Base-by-base conservation (phyloP, 2,888 invertebrate genomes). In the Baccha elongata region DNA sequence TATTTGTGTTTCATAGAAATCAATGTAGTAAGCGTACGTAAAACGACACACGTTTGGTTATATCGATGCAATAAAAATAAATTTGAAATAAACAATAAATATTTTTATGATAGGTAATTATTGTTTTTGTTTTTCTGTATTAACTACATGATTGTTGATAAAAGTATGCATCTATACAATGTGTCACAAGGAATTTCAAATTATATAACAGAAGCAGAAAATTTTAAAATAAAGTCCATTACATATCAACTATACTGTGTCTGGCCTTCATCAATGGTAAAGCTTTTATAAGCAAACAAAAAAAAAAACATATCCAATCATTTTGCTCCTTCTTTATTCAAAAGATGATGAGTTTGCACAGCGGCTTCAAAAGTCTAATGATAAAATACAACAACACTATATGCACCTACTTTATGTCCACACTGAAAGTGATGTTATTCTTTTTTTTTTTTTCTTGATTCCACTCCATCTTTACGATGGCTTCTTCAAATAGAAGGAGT, bases 271-370 rank as follows among this genome's bases (percentile, higher is more conserved):
- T 40, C 35, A 50, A 53, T 53, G 53, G 42, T 58, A 42, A 65
- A 44, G 48, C 35, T 76, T 29, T 60, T 7, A n/a, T 37, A 42
- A 42, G n/a, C n/a, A n/a, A 42, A 42, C 3, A n/a, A 37, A 37
- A 32, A 19, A 53, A 53, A 53, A 35, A 53, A 35, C 19, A 35
- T 11, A 40, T 58, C 23, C 55, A 58, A 26, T 26, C 23, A 42
- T 60, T 44, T 60, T 60, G 15, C 23, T 29, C 42, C 42, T 42
- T 29, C 44, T 46, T 65, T 71, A 44, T 83, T 78, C 55, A 78
- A 48, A 64, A 72, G 64, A 50, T 83, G 78, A 83, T 78, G 83
- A 83, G 78, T 83, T 83, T 83, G 78, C 78, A 83, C 62, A 83
- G 37, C 72, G 67, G 42, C 62, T 64, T 64, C 48, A 60, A 67